phyloP scores from a whole-genome alignment of 2,888 invertebrate genomes.

The Apotomis capreana region DNA sequence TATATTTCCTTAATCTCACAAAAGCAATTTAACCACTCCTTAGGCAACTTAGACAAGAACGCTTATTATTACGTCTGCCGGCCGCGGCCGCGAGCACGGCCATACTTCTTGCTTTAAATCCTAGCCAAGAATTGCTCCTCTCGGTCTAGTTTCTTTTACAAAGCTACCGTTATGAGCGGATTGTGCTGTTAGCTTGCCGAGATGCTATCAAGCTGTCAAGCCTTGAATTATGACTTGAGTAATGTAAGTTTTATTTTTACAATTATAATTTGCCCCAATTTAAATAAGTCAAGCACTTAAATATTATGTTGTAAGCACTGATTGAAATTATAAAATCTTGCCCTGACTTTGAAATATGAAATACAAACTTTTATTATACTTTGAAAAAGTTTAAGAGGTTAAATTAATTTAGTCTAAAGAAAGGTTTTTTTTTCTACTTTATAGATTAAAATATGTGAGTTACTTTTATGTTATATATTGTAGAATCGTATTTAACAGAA shows the following conservation, averaged over 20 bases:
- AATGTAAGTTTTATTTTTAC: conserved; percentile 1
- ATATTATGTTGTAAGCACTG: too few species aligned
- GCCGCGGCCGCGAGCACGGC: conserved; percentile 11
- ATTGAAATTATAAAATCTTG: too few species aligned
- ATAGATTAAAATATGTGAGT: too few species aligned
- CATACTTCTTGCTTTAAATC: conserved; percentile 38
- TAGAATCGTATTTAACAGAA: too few species aligned
- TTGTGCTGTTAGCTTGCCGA: conserved; percentile 30
- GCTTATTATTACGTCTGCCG: conserved; percentile 37
- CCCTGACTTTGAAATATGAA: too few species aligned
- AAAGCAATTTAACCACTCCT: conserved; percentile 41
- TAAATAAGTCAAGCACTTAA: too few species aligned
- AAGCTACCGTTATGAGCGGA: conserved; percentile 37
- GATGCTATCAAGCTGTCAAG: conserved; percentile 37
- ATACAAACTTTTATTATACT: too few species aligned
- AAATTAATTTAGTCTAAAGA: too few species aligned
- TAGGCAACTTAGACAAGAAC: conserved; percentile 29
- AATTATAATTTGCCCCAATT: not conserved
- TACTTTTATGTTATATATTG: too few species aligned
- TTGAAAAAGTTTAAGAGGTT: too few species aligned
- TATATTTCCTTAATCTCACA: conserved; percentile 38
- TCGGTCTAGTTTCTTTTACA: conserved; percentile 39
- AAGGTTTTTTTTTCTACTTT: too few species aligned
- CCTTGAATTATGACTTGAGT: conserved; percentile 26
- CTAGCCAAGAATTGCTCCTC: conserved; percentile 25